phyloP scores from a whole-genome alignment of 2,888 invertebrate species.

The Galerucella nymphaeae region DNA sequence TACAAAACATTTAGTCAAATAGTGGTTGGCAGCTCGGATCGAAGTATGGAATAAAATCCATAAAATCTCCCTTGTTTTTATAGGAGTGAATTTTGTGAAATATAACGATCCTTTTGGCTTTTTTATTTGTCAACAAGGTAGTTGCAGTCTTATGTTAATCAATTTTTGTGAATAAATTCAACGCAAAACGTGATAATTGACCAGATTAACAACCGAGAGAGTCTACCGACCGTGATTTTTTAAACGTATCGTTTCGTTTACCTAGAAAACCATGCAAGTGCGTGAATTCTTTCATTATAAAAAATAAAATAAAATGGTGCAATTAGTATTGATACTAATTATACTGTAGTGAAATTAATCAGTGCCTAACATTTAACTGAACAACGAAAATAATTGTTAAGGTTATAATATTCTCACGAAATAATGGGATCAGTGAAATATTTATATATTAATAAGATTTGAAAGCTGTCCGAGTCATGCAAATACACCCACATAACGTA shows the following conservation, averaged over 20 bases:
- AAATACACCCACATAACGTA: slow-evolving; percentile 2
- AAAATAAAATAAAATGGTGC: neutral
- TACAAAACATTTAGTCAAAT: no score
- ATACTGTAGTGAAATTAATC: neutral
- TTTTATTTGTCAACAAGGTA: no score
- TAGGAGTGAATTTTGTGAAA: no score
- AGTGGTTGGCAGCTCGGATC: no score
- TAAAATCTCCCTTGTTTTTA: no score
- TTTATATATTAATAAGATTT: neutral
- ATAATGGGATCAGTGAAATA: slow-evolving; percentile 6
- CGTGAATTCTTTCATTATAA: no score
- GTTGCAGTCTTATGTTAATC: no score
- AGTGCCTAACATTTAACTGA: neutral
- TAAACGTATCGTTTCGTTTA: neutral
- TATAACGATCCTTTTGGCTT: no score
- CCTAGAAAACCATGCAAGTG: slow-evolving; percentile 3
- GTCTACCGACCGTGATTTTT: neutral
- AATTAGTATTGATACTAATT: slow-evolving; percentile 1
- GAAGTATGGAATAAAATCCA: no score
- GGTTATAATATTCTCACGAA: slow-evolving; percentile 8
- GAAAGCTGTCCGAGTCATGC: neutral
- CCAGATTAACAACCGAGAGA: neutral
- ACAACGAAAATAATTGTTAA: neutral
- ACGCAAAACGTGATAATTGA: neutral
- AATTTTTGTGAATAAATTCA: no score